Evolutionary conservation across 2,113 vertebrate species (phyloP).

Genomic region (Mugil cephalus): DNA sequence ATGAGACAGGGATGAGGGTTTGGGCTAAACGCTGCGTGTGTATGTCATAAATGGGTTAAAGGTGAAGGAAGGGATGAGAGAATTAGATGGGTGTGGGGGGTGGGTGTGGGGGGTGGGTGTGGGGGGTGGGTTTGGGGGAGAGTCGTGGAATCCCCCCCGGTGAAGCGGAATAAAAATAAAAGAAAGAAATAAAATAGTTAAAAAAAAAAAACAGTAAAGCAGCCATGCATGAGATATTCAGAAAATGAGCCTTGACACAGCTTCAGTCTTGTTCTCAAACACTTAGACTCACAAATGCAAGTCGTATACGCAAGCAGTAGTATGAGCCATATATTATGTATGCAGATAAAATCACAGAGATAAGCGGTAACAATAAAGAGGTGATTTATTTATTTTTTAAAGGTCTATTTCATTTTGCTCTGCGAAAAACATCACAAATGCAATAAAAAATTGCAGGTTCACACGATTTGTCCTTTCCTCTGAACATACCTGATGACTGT

Average conservation of each 20-base stretch:
- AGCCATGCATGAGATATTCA: slow-evolving; percentile 63
- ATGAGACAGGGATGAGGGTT: slow-evolving; percentile 61
- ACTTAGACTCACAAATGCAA: slow-evolving; percentile 51
- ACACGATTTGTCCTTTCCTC: neutral
- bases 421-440: slow-evolving; percentile 9
- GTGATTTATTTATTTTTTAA: slow-evolving; percentile 19
- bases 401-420: slow-evolving; percentile 12
- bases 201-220: slow-evolving; percentile 52
- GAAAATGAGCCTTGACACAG: slow-evolving; percentile 71
- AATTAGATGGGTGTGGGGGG: slow-evolving; percentile 39
- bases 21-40: slow-evolving; percentile 40
- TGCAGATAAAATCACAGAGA: slow-evolving; percentile 29
- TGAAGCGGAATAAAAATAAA: neutral
- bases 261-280: slow-evolving; percentile 28
- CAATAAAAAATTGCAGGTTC: neutral
- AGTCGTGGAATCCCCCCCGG: slow-evolving; percentile 45
- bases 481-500: neutral
- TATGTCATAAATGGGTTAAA: slow-evolving; percentile 54
- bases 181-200: slow-evolving; percentile 1
- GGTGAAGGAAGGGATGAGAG: slow-evolving; percentile 33
- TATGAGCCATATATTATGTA: slow-evolving; percentile 42
- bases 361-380: slow-evolving; percentile 31
- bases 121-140: slow-evolving; percentile 22
- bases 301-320: neutral
- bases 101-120: slow-evolving; percentile 32